A percentile compares a stretch with the other conserved stretches of the same genome.
Evolutionary conservation across 2,797 vertebrate genomes (phyloP).

Genomic region (Spinus olivaceus): DNA sequence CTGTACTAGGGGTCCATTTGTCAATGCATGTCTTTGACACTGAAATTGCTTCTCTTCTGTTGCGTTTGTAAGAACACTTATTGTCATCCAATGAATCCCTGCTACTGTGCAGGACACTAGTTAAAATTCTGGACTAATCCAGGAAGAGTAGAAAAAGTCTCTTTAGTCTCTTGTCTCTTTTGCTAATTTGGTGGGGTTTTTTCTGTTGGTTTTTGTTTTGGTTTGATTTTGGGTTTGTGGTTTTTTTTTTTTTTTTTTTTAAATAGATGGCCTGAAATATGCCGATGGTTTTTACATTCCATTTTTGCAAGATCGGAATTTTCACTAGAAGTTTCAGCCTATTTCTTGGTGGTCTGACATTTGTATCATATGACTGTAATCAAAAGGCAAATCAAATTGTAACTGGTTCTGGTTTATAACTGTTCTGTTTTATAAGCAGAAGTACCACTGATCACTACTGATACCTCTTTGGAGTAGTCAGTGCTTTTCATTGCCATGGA

Average conservation of each 20-base stretch:
- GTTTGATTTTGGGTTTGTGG: background rate
- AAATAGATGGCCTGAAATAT: background rate
- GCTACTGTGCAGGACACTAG: background rate
- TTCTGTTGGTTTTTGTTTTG: background rate
- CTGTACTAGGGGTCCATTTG: background rate
- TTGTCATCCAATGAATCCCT: background rate
- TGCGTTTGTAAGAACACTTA: background rate
- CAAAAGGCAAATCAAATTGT: background rate
- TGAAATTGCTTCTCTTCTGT: background rate
- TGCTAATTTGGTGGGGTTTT: background rate
- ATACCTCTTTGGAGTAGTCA: background rate
- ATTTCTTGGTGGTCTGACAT: background rate
- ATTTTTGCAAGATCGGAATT: background rate
- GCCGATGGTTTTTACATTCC: background rate
- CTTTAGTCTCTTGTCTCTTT: background rate
- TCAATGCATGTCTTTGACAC: background rate
- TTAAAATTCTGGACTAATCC: background rate
- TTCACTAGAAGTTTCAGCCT: background rate
- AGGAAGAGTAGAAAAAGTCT: background rate
- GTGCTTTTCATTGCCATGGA: background rate
- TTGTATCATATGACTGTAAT: background rate
- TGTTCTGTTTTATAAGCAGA: background rate
- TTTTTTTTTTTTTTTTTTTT: background rate
- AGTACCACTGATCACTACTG: background rate
- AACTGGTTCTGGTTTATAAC: background rate